Evolutionary conservation across 2,888 invertebrate species (phyloP), one percentile per base, ranked within the genome.

Genomic region (Drosophila mimica): DNA sequence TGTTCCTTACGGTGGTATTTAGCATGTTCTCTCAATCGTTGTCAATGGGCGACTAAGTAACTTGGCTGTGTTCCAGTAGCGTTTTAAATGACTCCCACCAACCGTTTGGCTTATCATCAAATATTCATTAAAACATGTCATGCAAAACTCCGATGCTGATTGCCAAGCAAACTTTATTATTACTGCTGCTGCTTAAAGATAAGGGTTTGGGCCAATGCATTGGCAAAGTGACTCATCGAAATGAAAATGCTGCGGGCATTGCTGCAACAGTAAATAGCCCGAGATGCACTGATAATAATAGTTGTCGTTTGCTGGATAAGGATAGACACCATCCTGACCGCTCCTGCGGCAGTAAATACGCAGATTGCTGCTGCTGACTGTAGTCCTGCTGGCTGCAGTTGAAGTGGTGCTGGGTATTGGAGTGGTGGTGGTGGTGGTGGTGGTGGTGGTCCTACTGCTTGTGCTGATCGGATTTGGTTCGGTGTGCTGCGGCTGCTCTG

Each of bases 221-320:
- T 64, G 66, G 17, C 74, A 58, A 52, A 63, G 70, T 20, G 63
- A 31, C 20, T 63, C 67, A 62, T 90, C 82, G 52, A 88, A 92
- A 33, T 80, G 58, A 64, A 86, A 88, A 54, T 84, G 74, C 64
- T 90, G 91, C 25, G 92, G 91, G 82, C 92, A 92, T 53, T 92
- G 89, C 61, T 92, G 92, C 11, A 92, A 62, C 8, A 91, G 75
- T 25, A 91, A 74, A 70, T 73, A 87, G 9, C 76, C 74, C 6
- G 75, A 65, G n/a, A 87, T 58, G 64, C 87, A 87, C 36, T 88
- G 83, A 68, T 86, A 88, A n/a, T 88, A 88, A 58, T 88, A 88
- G 51, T 80, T 84, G 13, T 62, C 60, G 58, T 88, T 89, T 4
- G 83, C 71, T 4, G 88, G 90, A 76, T 88, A 88, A 0, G 84